phyloP scores from a whole-genome alignment of 2,113 vertebrate genomes.

The Pica pica region DNA sequence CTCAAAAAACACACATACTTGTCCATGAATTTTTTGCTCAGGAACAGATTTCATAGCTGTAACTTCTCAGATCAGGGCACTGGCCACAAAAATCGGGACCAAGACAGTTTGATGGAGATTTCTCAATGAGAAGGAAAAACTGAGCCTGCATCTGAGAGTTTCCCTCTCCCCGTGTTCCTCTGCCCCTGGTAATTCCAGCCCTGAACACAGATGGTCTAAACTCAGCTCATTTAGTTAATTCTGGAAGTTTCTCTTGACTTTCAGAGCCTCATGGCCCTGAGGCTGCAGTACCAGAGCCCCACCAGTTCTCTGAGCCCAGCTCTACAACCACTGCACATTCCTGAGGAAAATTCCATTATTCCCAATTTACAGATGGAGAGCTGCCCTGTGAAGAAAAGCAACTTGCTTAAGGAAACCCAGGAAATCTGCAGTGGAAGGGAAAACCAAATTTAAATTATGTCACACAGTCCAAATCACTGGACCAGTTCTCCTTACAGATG shows the following conservation, averaged over 20 bases:
- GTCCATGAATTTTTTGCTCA: neutral
- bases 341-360: accelerated
- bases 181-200: neutral
- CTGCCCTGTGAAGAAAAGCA: neutral
- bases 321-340: accelerated
- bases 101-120: neutral
- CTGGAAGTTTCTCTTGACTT: neutral
- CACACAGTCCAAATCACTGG: neutral
- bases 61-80: accelerated
- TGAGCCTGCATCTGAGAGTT: neutral
- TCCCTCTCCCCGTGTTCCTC: neutral
- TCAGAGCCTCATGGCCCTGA: neutral
- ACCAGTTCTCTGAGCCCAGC: neutral
- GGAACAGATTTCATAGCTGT: neutral
- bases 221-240: neutral
- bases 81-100: neutral
- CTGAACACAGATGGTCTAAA: neutral
- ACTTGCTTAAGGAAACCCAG: neutral
- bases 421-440: neutral
- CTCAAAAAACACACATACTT: neutral
- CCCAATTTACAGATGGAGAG: neutral
- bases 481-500: neutral
- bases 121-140: neutral
- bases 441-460: neutral
- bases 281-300: neutral